Evolutionary conservation across 2,888 invertebrate genomes (phyloP), one percentile per base, ranked within the genome.

Genomic region (Galerucella nymphaeae): DNA sequence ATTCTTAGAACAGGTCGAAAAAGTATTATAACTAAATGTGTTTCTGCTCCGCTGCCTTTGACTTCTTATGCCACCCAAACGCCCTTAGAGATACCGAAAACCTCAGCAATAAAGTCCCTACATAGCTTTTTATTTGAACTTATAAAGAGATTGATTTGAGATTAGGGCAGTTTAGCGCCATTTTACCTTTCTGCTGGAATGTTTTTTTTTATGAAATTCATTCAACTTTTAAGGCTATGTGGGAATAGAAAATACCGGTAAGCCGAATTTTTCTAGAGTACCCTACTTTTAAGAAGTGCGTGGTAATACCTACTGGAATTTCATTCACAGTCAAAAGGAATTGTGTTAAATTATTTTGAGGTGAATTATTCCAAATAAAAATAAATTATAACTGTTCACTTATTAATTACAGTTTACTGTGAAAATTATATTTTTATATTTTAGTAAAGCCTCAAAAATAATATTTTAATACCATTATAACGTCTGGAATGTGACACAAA

Each of bases 1-100:
- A 74, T 67, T 76, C 77, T 73, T 38, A 57, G 77, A 77, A 77
- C 75, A 77, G 77, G 75, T 77, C 74, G 74, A 75, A 74, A 70
- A 73, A 70, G 71, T 75, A 71, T 76, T 76, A 75, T 72, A 72
- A 57, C 72, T 72, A 76, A 76, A 75, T 76, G 74, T 72, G 75
- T 75, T 77, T 76, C 73, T 75, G 72, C 76, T 73, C 66, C 74
- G 42, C 48, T 75, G 77, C 72, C 73, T 74, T 75, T 77, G 77
- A 77, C 77, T 74, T 75, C 71, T 76, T 63, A 66, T 74, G 65
- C 77, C 75, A 74, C 75, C 77, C 75, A 70, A 74, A 77, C 75
- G 74, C 75, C 77, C 77, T 75, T 74, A 71, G 66, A 76, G 68
- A 76, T 74, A 72, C 76, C 76, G 76, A 76, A 76, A 72, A 71